A percentile compares a stretch with the other conserved stretches of the same genome.
phyloP scores from a whole-genome alignment of 2,797 vertebrate genomes.

The Sebastes ruberrimus region DNA sequence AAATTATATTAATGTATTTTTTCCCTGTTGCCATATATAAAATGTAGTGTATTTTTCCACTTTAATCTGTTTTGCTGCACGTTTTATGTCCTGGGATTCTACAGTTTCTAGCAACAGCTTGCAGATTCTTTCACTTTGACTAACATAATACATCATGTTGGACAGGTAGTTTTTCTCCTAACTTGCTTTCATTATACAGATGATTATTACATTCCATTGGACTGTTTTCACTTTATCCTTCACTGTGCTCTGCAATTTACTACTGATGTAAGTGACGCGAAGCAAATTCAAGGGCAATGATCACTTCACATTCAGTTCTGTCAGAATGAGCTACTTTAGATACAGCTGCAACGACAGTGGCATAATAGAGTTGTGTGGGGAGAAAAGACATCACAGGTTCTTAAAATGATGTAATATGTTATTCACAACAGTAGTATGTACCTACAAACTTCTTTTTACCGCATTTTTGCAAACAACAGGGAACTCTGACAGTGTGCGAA shows the following conservation, averaged over 20 bases:
- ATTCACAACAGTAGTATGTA: background rate
- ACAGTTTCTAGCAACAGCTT: background rate
- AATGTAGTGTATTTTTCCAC: background rate
- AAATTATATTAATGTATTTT: background rate
- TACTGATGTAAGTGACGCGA: background rate
- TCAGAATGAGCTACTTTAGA: background rate
- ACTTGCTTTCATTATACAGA: background rate
- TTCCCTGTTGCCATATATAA: background rate
- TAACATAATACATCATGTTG: background rate
- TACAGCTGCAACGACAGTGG: background rate
- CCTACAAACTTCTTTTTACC: background rate
- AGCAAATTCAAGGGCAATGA: slow-evolving; percentile 12
- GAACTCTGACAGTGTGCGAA: background rate
- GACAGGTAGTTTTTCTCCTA: background rate
- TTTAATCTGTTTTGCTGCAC: background rate
- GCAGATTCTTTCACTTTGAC: slow-evolving; percentile 5
- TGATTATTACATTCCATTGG: background rate
- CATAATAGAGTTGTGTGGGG: background rate
- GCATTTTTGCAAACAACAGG: slow-evolving; percentile 4
- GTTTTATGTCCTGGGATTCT: background rate
- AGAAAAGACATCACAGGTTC: background rate
- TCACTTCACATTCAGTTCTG: slow-evolving; percentile 10
- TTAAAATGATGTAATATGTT: background rate
- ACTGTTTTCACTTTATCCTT: background rate
- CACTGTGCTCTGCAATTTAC: background rate